Base-by-base conservation (phyloP, 2,797 vertebrate species). In the Bradypus variegatus region DNA sequence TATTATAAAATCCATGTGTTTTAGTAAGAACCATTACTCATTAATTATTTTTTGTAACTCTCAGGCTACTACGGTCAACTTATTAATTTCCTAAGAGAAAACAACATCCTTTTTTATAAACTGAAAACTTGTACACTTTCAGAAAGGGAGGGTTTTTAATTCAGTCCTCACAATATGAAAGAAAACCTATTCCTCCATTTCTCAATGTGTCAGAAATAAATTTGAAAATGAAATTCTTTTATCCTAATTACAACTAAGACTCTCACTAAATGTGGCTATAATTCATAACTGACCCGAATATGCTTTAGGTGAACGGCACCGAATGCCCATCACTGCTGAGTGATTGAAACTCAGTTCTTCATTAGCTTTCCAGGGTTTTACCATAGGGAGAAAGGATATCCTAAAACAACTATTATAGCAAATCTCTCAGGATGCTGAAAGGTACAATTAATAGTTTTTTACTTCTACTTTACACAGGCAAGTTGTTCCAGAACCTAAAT, bases 171-270 rank as follows among this genome's bases (percentile, higher is more conserved):
- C 2, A 76, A 45, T 64, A 82, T 48, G 64, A 91, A 94, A 94
- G 64, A 91, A 94, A 94, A 87, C 41, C 10, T 3, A 94, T 91
- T 90, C 88, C 79, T 88, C 81, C 50, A 69, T 81, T 70, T 88
- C 88, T 92, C 86, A 93, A 14, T 27, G 45, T 72, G 53, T 95
- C 93, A 84, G 50, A 88, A 89, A 93, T 88, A 82, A 92, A 91
- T 36, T 36, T 73, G 77, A 67, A 94, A 95, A 91, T 70, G 67
- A 94, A 93, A 19, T 67, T n/a, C 31, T 90, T 88, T 88, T 65
- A 55, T 67, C n/a, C 87, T 91, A 93, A 92, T 91, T 86, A 93
- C 62, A 72, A 58, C 23, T 64, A 36, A 86, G 25, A 29, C 58
- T 76, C 83, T 89, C 55, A 62, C 87, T 33, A 91, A 91, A 90